Conservation (phyloP, 2,113 vertebrate genomes). For the Hystrix brachyura region DNA sequence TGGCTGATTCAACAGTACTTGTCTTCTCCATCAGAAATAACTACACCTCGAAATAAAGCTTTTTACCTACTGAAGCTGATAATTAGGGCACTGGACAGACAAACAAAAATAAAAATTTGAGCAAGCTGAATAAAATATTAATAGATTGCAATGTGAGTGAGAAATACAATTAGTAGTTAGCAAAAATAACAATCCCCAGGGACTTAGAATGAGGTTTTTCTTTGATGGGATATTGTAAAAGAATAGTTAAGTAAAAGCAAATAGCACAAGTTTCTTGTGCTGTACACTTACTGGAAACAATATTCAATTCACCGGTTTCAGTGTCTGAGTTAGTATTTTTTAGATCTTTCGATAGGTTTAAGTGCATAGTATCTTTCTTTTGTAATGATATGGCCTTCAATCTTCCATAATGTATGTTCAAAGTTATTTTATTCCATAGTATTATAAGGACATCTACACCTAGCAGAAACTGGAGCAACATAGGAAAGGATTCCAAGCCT, state of each 20-base stretch:
- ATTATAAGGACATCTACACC: background rate
- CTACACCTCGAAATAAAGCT: slow-evolving; percentile 55
- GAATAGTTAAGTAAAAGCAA: background rate
- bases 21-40: slow-evolving; percentile 57
- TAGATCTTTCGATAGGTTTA: background rate
- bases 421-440: background rate
- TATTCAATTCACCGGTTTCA: background rate
- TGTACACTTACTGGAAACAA: background rate
- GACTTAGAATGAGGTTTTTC: slow-evolving; percentile 18
- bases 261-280: background rate
- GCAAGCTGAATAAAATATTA: slow-evolving; percentile 57
- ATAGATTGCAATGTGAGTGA: slow-evolving; percentile 50
- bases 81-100: slow-evolving; percentile 60
- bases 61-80: slow-evolving; percentile 60
- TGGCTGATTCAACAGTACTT: slow-evolving; percentile 71
- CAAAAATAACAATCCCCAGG: background rate
- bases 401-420: slow-evolving; percentile 7
- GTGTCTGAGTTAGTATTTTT: background rate
- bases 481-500: slow-evolving; percentile 2
- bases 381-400: background rate
- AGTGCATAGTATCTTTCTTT: background rate
- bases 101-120: slow-evolving; percentile 65
- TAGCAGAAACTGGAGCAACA: background rate
- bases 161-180: slow-evolving; percentile 59
- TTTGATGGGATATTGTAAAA: slow-evolving; percentile 32